phyloP scores from a whole-genome alignment of 2,113 vertebrate genomes.

The Pogonocichla stellata region DNA sequence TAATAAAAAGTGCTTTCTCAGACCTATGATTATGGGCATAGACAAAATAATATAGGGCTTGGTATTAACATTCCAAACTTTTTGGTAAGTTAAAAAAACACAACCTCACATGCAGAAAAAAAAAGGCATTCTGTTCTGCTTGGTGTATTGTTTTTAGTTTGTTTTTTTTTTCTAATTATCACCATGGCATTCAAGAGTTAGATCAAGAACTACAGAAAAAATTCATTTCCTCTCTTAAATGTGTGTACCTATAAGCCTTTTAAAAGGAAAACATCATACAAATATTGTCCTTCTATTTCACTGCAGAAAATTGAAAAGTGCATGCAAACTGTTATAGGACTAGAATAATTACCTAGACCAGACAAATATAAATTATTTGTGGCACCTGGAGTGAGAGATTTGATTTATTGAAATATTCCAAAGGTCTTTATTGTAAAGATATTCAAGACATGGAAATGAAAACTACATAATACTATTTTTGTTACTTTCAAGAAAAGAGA shows the following conservation, averaged over 20 bases:
- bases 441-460: neutral
- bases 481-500: neutral
- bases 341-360: constrained; percentile 11
- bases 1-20: neutral
- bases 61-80: neutral
- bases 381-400: neutral
- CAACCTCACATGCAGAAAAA: neutral
- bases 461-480: neutral
- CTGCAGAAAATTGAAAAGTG: constrained; percentile 39
- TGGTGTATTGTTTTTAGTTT: neutral
- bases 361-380: neutral
- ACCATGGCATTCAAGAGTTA: neutral
- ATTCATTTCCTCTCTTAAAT: neutral
- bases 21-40: neutral
- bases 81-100: neutral
- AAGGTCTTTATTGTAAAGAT: neutral
- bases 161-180: neutral
- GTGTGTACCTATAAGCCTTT: constrained; percentile 18
- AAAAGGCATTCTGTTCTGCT: neutral
- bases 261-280: neutral
- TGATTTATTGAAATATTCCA: neutral
- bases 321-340: neutral
- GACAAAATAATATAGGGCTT: neutral
- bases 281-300: neutral
- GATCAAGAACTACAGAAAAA: neutral